Conservation (phyloP, 2,113 vertebrate species). For the Sceloporus tristichus region DNA sequence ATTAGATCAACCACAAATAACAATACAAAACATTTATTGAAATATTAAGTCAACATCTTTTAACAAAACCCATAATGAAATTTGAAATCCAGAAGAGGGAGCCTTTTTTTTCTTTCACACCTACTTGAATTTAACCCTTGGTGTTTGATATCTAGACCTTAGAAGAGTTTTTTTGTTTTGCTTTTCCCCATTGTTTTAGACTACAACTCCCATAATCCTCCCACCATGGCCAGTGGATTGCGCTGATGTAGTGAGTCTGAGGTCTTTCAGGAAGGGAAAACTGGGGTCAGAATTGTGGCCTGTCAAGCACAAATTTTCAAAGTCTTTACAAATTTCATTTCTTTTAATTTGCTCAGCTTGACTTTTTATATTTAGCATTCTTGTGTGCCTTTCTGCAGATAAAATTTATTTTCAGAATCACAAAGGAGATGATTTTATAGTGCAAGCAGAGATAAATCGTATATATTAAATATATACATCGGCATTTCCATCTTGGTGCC, state of each 20-base stretch:
- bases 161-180: too few species aligned
- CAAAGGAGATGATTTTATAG: background rate
- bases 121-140: too few species aligned
- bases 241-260: background rate
- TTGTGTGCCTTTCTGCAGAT: background rate
- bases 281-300: background rate
- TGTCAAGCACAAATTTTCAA: background rate
- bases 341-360: slow-evolving; percentile 7
- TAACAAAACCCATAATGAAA: too few species aligned
- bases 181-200: too few species aligned
- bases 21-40: too few species aligned
- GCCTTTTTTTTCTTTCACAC: too few species aligned
- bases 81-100: too few species aligned
- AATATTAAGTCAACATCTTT: too few species aligned
- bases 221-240: too few species aligned
- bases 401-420: background rate
- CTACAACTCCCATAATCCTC: too few species aligned
- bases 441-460: background rate
- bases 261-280: background rate
- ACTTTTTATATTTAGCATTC: background rate
- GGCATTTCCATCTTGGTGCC: background rate
- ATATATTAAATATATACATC: background rate
- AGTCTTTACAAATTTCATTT: background rate
- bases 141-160: too few species aligned
- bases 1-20: too few species aligned